Evolutionary conservation across 2,888 invertebrate species (phyloP), one percentile per base, ranked within the genome.

Genomic region (Mythimna lalbum): DNA sequence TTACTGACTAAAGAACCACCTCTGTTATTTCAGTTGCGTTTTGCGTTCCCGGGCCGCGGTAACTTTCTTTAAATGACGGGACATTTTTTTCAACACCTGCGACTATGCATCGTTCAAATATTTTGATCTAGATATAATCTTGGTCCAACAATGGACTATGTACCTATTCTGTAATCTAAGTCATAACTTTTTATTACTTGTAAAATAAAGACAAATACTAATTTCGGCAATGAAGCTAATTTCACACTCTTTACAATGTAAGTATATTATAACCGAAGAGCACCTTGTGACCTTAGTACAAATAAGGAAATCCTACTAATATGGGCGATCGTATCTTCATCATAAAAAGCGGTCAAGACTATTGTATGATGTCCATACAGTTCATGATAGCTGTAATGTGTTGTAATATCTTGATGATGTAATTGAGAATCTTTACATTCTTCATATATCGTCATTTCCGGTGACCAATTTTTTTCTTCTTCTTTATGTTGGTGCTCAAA

Each of bases 261-360:
- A n/a, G n/a, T 69, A 52, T 56, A 60, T 60, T 61, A 75, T 60
- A 39, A 69, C 47, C 14, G 21, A 65, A 55, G 27, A 70, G 14
- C 62, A 69, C 75, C 59, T 67, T 56, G n/a, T 78, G 78, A 78
- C 78, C 78, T 81, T 62, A 72, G 64, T 55, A 43, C 57, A 67
- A 68, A 71, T 78, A 81, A 77, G 78, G 78, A 78, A 78, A 81
- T 78, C 81, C 81, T 81, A 77, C 72, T 64, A 64, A 75, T 59
- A 62, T 80, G 62, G 72, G 31, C 72, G 81, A 68, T 70, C 70
- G 50, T 81, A 81, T 76, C 71, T 81, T 50, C 55, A 63, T 67
- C 77, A 47, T 55, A 67, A 59, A 81, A 76, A 76, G 61, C 67
- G 77, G 66, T 77, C 78, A 67, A 80, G 56, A 62, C 47, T 75